Conservation (phyloP, 2,113 vertebrate genomes). For the Bubalus kerabau region DNA sequence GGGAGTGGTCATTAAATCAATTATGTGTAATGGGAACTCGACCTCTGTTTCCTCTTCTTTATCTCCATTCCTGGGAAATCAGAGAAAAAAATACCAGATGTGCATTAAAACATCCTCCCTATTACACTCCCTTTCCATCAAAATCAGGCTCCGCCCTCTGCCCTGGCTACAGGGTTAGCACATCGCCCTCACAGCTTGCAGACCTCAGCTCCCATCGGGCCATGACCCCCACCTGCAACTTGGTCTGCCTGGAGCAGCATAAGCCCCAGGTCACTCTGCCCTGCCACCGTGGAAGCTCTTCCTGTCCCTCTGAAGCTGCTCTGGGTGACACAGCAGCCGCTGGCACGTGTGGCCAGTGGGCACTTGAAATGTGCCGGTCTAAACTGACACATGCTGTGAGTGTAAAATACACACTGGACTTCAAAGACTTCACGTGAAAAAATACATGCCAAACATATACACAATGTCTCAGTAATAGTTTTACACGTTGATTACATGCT, state of each 20-base stretch:
- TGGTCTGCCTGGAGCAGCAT: not conserved
- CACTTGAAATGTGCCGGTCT: not conserved
- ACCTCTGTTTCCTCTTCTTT: slow-evolving; percentile 39
- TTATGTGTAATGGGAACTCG: not conserved
- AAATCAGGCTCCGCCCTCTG: not conserved
- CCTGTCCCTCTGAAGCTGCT: not conserved
- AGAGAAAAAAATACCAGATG: not conserved
- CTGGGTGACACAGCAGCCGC: not conserved
- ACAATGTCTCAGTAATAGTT: not conserved
- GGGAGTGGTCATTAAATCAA: slow-evolving; percentile 28
- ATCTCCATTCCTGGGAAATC: slow-evolving; percentile 18
- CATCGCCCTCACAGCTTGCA: not conserved
- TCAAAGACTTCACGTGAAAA: not conserved
- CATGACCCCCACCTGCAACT: not conserved
- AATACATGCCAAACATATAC: not conserved
- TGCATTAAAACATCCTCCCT: not conserved
- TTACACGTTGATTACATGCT: not conserved
- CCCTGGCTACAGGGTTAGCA: not conserved
- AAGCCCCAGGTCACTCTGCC: not conserved
- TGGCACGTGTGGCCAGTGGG: not conserved
- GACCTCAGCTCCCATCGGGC: not conserved
- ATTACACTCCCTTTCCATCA: not conserved
- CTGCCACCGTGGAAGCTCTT: not conserved
- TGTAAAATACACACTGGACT: not conserved
- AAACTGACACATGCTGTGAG: not conserved